Evolutionary conservation across 2,888 invertebrate species (phyloP), one percentile per base, ranked within the genome.

Genomic region (Brachypalpus laphriformis): DNA sequence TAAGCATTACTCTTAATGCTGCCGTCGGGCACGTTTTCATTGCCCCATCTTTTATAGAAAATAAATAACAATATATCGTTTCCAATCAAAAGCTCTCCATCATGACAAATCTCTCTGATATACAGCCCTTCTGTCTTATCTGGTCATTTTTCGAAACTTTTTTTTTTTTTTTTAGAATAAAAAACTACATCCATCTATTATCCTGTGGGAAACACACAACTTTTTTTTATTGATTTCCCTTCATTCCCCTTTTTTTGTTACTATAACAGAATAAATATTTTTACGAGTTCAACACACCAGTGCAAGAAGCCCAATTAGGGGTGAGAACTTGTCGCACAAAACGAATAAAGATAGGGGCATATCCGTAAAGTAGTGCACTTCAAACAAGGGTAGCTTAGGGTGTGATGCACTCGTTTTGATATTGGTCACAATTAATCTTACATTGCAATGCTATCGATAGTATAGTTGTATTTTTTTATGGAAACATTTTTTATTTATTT

Each of bases 311-410:
- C 83, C 81, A 85, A 81, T 81, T 85, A 85, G 59, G 83, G 83
- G 81, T 81, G 83, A 81, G 80, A 65, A 80, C 51, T 80, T 85
- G 77, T 83, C 56, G 25, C 49, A 74, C 66, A 77, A 51, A 74
- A 28, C 16, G 16, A 54, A 51, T 14, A 7, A 47, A 54, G 28
- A 80, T 81, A 85, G 74, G 81, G 81, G 83, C 81, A 51, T 9
- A n/a, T n/a, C n/a, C n/a, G n/a, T n/a, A 65, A 40, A 42, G 45
- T 20, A 57, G 63, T 49, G 11, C 42, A 63, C 56, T 68, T 68
- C 40, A 28, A 61, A 63, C 66, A 80, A 81, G 81, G 83, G 83
- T 75, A 40, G 34, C 49, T 47, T 56, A 70, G 78, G 72, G 74
- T 78, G 80, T 70, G 75, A 74, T 83, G 80, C 68, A 80, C 83